These are phyloP conservation scores for Nicator chloris DNA, from an alignment of 2,113 vertebrate species.

Conservation along the genomic window DNA sequence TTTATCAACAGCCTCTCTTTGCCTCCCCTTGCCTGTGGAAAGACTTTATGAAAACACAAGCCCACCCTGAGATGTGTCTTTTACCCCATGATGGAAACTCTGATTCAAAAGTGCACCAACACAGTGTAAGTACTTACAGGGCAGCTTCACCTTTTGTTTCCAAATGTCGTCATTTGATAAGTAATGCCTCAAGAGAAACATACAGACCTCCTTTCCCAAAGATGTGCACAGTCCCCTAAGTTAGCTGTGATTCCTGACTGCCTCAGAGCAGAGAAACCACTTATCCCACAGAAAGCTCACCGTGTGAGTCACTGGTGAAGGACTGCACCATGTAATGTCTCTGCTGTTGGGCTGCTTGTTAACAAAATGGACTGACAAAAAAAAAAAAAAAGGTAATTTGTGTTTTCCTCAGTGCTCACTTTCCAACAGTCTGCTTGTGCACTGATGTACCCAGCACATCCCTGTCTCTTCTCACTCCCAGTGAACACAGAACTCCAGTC, in stretches of 20 bases:
- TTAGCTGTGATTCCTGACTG: background rate
- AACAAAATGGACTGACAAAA: background rate
- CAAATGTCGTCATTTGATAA: background rate
- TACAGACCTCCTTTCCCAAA: background rate
- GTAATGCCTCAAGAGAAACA: background rate
- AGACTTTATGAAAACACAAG: background rate
- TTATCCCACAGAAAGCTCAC: background rate
- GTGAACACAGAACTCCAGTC: background rate
- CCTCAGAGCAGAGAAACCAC: background rate
- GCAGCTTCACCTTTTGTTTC: background rate
- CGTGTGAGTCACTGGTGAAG: background rate
- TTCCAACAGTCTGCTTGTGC: background rate
- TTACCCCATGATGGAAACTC: background rate
- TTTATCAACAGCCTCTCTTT: background rate
- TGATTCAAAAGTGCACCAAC: background rate
- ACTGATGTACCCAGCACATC: background rate
- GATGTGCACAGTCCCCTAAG: background rate
- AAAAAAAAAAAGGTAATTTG: background rate
- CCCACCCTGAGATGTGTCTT: rapidly evolving
- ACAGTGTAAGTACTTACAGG: rapidly evolving
- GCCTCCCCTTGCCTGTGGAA: background rate
- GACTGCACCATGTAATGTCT: background rate
- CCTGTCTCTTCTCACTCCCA: background rate
- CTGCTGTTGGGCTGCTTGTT: background rate
- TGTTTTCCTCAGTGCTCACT: background rate